A percentile compares a stretch with the other conserved stretches of the same genome.
These are phyloP conservation scores for Eulemur macaco DNA, from an alignment of 2,113 vertebrate species.

Conservation along the genomic window DNA sequence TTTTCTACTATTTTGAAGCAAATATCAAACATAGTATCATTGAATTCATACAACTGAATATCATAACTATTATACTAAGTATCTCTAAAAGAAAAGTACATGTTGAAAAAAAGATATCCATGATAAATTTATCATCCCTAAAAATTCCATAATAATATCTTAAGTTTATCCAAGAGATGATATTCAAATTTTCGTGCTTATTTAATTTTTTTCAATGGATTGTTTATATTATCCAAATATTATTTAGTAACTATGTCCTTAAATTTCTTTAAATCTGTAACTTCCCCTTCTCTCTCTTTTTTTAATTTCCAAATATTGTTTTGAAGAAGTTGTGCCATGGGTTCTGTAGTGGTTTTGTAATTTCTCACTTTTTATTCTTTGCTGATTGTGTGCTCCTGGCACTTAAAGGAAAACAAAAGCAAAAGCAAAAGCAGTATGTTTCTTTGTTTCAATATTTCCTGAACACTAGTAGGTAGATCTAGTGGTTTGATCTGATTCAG, in stretches of 20 bases:
- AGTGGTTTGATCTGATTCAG: not conserved
- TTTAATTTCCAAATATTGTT: not conserved
- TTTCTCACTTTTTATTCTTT: not conserved
- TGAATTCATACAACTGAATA: not conserved
- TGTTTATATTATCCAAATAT: not conserved
- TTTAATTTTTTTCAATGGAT: not conserved
- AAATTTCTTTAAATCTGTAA: not conserved
- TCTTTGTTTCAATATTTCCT: not conserved
- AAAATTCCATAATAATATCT: not conserved
- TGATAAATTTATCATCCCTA: not conserved
- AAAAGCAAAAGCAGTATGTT: not conserved
- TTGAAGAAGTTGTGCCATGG: not conserved
- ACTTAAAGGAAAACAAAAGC: not conserved
- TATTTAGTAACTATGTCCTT: not conserved
- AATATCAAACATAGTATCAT: not conserved
- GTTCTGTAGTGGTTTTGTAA: not conserved
- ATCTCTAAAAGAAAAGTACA: not conserved
- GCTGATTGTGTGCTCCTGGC: not conserved
- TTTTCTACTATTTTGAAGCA: not conserved
- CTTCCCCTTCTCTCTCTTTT: not conserved
- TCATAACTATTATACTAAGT: no score
- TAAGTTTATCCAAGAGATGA: not conserved
- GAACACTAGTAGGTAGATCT: not conserved
- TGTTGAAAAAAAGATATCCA: not conserved
- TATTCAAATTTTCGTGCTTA: not conserved